These are phyloP conservation scores for Saguinus midas DNA, from an alignment of 2,113 vertebrate genomes.

Conservation along the genomic window DNA sequence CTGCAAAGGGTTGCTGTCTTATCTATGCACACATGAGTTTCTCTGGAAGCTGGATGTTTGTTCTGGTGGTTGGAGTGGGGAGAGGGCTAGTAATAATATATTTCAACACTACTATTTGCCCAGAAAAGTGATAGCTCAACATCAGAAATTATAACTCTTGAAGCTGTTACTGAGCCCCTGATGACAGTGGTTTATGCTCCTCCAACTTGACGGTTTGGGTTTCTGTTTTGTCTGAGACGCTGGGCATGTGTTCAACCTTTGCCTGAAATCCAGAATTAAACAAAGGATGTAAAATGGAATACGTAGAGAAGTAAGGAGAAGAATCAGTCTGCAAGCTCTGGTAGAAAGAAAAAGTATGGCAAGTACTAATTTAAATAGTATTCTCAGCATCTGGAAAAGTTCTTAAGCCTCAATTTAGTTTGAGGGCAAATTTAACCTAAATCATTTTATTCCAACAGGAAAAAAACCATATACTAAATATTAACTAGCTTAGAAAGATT, in stretches of 20 bases:
- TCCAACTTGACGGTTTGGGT: constrained; percentile 38
- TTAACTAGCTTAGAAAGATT: background rate
- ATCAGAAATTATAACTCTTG: constrained; percentile 68
- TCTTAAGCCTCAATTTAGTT: background rate
- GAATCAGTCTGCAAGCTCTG: background rate
- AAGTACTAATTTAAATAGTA: background rate
- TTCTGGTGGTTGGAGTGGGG: constrained; percentile 32
- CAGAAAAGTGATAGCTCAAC: constrained; percentile 61
- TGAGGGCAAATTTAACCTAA: background rate
- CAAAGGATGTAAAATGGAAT: constrained; percentile 37
- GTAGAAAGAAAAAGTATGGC: background rate
- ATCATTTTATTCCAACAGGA: constrained; percentile 37
- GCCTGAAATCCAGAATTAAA: constrained; percentile 50
- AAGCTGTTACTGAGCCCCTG: constrained; percentile 43
- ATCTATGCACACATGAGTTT: constrained; percentile 57
- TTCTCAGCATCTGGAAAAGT: constrained; percentile 6
- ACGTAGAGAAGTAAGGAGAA: background rate
- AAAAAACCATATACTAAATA: background rate
- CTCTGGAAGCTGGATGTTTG: constrained; percentile 70
- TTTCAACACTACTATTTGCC: constrained; percentile 64
- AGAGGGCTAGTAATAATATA: constrained; percentile 71
- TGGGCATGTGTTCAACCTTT: constrained; percentile 15
- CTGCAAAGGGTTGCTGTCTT: constrained; percentile 32
- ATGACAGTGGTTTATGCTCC: constrained; percentile 59
- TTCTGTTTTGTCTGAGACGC: constrained; percentile 33